These are phyloP conservation scores for Hypanus sabinus DNA, from an alignment of 2,113 vertebrate species.

Conservation along the genomic window DNA sequence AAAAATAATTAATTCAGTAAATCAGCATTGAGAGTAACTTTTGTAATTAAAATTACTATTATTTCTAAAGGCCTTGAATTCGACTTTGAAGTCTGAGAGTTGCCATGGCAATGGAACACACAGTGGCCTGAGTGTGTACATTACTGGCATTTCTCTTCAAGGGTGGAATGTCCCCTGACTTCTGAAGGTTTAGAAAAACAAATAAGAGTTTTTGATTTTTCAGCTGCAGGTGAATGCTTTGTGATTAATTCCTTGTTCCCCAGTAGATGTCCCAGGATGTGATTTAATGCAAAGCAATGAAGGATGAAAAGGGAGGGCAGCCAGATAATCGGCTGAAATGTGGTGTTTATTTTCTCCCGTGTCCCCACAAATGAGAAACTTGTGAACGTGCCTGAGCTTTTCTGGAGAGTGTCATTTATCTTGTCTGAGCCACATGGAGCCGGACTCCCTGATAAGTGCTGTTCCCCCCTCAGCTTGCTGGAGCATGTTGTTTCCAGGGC, in stretches of 20 bases:
- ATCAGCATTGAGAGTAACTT: slow-evolving; percentile 21
- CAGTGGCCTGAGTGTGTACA: background rate
- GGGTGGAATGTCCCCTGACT: slow-evolving; percentile 21
- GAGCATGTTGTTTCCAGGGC: slow-evolving; percentile 14
- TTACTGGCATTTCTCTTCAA: background rate
- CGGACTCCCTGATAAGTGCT: slow-evolving; percentile 1
- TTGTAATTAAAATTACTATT: slow-evolving; percentile 28
- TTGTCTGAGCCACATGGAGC: slow-evolving; percentile 4
- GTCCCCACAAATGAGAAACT: background rate
- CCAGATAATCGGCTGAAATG: background rate
- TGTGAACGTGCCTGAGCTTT: background rate
- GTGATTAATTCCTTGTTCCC: background rate
- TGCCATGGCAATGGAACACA: background rate
- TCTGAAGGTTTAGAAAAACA: background rate
- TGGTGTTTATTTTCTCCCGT: background rate
- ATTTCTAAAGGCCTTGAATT: slow-evolving; percentile 9
- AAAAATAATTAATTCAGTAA: slow-evolving; percentile 32
- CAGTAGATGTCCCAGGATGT: background rate
- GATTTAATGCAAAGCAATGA: background rate
- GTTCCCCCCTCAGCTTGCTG: slow-evolving; percentile 7
- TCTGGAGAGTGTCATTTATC: background rate
- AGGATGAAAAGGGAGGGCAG: background rate
- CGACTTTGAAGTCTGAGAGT: slow-evolving; percentile 25
- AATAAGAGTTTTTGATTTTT: background rate
- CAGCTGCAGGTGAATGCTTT: background rate